phyloP scores from a whole-genome alignment of 2,113 vertebrate species.

The Trichechus manatus region DNA sequence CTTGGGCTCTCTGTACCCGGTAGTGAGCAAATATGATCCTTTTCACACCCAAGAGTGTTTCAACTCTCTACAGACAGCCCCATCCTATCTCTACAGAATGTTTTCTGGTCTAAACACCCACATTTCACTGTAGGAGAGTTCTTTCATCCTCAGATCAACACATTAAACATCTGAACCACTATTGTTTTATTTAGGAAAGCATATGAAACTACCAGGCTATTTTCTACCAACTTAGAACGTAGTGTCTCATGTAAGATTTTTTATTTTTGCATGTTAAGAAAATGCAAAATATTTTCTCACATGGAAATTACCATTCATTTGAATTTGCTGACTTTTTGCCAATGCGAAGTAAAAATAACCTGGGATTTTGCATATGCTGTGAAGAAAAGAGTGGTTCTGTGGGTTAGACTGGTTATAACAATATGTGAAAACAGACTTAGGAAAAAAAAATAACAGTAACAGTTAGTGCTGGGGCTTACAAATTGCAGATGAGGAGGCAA shows the following conservation, averaged over 20 bases:
- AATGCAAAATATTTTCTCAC: constrained; percentile 73
- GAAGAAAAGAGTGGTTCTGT: not conserved
- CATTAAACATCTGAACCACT: not conserved
- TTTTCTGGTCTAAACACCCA: not conserved
- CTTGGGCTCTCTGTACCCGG: not conserved
- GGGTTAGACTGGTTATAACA: constrained; percentile 3
- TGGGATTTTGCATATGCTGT: not conserved
- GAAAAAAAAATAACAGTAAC: not conserved
- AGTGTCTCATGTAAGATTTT: constrained; percentile 31
- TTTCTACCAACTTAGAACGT: constrained; percentile 56
- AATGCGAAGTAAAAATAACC: constrained; percentile 65
- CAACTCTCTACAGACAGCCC: not conserved
- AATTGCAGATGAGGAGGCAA: rapidly evolving
- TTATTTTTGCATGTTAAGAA: constrained; percentile 63
- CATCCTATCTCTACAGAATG: not conserved
- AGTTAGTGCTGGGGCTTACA: too few species aligned
- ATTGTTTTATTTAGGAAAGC: not conserved
- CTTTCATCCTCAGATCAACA: not conserved
- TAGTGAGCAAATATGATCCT: not conserved
- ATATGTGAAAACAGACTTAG: not conserved
- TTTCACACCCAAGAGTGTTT: not conserved
- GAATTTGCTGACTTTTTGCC: constrained; percentile 76
- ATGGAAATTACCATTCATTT: constrained; percentile 68
- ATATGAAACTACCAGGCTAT: not conserved
- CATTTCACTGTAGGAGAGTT: not conserved